phyloP scores from a whole-genome alignment of 2,113 vertebrate species.

The Phylloscopus trochilus region DNA sequence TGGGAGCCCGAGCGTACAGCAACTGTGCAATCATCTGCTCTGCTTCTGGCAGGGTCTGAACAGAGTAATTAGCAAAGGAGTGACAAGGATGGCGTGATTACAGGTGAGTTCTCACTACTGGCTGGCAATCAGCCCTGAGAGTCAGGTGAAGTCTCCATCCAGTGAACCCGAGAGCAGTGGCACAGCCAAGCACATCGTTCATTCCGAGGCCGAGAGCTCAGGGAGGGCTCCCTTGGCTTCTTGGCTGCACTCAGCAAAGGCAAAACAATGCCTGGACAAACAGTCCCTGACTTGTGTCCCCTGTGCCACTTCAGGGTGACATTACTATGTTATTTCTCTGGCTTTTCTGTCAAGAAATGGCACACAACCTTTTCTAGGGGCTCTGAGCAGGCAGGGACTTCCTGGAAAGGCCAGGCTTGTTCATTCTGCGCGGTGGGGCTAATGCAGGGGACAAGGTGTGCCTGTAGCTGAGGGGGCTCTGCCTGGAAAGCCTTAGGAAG shows the following conservation, averaged over 20 bases:
- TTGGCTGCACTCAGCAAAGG: neutral
- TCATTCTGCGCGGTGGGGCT: neutral
- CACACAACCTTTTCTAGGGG: neutral
- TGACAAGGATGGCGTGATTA: neutral
- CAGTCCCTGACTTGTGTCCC: neutral
- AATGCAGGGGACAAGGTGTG: neutral
- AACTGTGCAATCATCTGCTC: neutral
- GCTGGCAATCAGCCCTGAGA: neutral
- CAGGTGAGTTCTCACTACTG: neutral
- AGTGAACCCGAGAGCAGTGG: rapidly evolving
- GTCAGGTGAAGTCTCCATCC: neutral
- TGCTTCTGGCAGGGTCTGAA: neutral
- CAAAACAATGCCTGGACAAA: neutral
- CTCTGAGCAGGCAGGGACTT: neutral
- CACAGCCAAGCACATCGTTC: rapidly evolving
- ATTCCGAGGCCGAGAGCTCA: neutral
- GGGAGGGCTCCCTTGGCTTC: neutral
- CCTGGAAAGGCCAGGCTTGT: neutral
- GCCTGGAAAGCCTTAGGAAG: neutral
- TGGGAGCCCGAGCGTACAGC: rapidly evolving
- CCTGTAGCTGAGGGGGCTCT: neutral
- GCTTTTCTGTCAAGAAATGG: neutral
- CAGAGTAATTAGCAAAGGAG: neutral
- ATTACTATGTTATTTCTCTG: neutral
- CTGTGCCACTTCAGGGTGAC: neutral